These are phyloP conservation scores for Lydus trimaculatus DNA, from an alignment of 2,888 invertebrate species.

Conservation along the genomic window DNA sequence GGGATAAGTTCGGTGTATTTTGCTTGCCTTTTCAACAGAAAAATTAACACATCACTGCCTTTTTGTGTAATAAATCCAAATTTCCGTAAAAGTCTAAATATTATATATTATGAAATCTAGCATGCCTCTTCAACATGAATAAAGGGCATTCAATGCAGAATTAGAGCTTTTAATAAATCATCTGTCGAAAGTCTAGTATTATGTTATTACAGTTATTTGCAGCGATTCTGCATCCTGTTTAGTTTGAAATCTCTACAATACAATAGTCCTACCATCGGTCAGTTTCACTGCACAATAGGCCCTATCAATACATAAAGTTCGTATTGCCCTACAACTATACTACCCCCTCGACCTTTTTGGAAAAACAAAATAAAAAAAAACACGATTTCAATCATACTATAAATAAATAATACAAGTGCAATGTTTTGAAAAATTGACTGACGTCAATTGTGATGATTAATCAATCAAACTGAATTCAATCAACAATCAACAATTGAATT, in stretches of 20 bases:
- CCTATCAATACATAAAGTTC: conserved; percentile 24
- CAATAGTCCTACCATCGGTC: conserved; percentile 55
- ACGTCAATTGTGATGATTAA: conserved; percentile 5
- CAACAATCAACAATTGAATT: background rate
- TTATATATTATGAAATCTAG: conserved; percentile 25
- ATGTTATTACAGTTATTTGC: conserved; percentile 57
- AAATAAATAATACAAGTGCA: conserved; percentile 23
- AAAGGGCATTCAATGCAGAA: conserved; percentile 25
- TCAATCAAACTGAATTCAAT: background rate
- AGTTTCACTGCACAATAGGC: conserved; percentile 41
- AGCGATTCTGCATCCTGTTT: conserved; percentile 56
- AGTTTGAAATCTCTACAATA: conserved; percentile 50
- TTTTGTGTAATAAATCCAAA: conserved; percentile 26
- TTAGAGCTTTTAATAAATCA: conserved; percentile 55
- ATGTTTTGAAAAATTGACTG: conserved; percentile 1
- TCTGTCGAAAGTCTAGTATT: conserved; percentile 53
- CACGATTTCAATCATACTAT: background rate
- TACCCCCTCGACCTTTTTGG: background rate
- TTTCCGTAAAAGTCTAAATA: conserved; percentile 34
- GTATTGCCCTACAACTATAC: background rate
- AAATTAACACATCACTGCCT: conserved; percentile 31
- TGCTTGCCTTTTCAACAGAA: background rate
- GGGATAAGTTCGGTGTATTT: no score
- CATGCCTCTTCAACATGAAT: conserved; percentile 32
- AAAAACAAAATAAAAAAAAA: conserved; percentile 2